phyloP scores from a whole-genome alignment of 1,140 invertebrate genomes.

The Amyelois transitella region DNA sequence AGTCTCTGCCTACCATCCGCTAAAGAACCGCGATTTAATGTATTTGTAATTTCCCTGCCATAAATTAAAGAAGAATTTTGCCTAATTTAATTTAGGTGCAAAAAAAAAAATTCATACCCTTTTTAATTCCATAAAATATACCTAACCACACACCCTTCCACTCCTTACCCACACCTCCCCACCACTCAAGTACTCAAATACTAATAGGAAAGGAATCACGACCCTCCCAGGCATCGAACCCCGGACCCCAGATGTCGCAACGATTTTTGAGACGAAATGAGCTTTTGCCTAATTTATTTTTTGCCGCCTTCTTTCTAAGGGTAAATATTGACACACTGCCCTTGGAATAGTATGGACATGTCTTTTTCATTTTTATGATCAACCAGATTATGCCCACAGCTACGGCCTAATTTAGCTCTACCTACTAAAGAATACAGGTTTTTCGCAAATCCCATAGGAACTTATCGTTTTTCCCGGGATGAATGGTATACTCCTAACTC shows the following conservation, averaged over 20 bases:
- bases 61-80: too few relatives aligned
- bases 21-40: too few relatives aligned
- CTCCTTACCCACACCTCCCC: slow-evolving; percentile 8
- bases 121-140: not conserved
- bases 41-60: too few relatives aligned
- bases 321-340: slow-evolving; percentile 64
- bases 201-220: slow-evolving; percentile 49
- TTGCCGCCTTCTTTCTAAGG: slow-evolving; percentile 67
- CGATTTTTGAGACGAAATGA: slow-evolving; percentile 66
- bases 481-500: too few relatives aligned
- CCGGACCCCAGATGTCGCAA: slow-evolving; percentile 60
- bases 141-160: not conserved
- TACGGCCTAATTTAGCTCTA: too few relatives aligned
- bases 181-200: slow-evolving; percentile 30
- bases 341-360: slow-evolving; percentile 31
- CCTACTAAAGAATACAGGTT: too few relatives aligned
- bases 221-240: slow-evolving; percentile 21
- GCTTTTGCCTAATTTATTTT: slow-evolving; percentile 74
- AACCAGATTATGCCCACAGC: not conserved
- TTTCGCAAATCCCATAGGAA: too few relatives aligned
- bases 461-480: too few relatives aligned
- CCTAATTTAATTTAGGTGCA: too few relatives aligned
- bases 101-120: not conserved
- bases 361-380: slow-evolving; percentile 2
- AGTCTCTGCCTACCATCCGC: too few relatives aligned